Evolutionary conservation across 2,113 vertebrate species (phyloP).

Genomic region (Poeciliopsis turrubarensis): DNA sequence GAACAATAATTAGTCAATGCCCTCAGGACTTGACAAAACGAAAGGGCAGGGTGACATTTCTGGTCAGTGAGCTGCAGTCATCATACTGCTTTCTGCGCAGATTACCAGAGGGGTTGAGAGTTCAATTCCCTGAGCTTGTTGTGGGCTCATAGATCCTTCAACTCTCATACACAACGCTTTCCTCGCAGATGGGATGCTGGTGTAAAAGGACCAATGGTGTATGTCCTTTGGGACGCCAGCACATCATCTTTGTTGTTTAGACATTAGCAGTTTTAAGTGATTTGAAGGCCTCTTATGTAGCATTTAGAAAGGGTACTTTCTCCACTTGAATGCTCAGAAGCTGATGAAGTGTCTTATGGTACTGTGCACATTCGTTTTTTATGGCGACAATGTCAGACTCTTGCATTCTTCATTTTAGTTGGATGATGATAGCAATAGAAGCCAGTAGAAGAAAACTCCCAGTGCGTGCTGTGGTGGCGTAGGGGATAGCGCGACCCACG

Average conservation of each 20-base stretch:
- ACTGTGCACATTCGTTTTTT: conserved; percentile 27
- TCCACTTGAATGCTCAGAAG: conserved; percentile 47
- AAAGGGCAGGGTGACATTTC: conserved; percentile 82
- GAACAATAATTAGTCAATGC: conserved; percentile 75
- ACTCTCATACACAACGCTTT: conserved; percentile 61
- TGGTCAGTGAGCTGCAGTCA: conserved; percentile 62
- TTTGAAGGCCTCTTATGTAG: conserved; percentile 34
- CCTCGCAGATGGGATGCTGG: conserved; percentile 38
- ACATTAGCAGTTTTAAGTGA: conserved; percentile 47
- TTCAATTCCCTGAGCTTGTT: conserved; percentile 67
- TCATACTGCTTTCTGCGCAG: conserved; percentile 59
- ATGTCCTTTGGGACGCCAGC: conserved; percentile 40
- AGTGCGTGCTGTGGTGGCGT: too few species aligned
- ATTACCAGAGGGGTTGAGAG: conserved; percentile 69
- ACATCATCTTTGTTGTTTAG: conserved; percentile 63
- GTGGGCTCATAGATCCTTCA: conserved; percentile 64
- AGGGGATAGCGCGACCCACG: too few species aligned
- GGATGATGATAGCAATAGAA: conserved; percentile 18
- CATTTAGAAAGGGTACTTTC: conserved; percentile 51
- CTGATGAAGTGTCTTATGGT: conserved; percentile 35
- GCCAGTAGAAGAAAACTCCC: neutral
- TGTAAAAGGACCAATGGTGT: conserved; percentile 7
- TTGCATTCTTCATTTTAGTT: conserved; percentile 36
- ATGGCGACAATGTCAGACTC: conserved; percentile 8
- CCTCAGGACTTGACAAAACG: conserved; percentile 70